Evolutionary conservation across 1,140 invertebrate species (phyloP).

Genomic region (Ylistrum balloti): DNA sequence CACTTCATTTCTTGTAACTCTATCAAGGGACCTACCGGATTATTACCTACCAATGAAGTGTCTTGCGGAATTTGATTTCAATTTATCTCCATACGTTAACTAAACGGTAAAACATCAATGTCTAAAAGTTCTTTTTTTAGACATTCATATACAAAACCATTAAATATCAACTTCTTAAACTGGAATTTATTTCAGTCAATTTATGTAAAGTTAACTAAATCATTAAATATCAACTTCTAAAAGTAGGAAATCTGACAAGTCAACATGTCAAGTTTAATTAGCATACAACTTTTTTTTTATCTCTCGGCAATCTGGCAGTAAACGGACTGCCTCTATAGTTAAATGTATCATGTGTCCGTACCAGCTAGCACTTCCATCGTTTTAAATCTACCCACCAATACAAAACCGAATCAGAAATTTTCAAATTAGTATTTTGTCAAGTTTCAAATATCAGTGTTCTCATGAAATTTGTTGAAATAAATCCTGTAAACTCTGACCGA

Average conservation of each 20-base stretch:
- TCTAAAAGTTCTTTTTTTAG: not conserved
- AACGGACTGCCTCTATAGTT: not conserved
- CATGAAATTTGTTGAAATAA: slow-evolving; percentile 27
- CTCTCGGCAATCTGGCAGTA: slow-evolving; percentile 11
- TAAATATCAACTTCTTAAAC: slow-evolving; percentile 30
- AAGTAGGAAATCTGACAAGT: not conserved
- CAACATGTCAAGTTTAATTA: slow-evolving; percentile 16
- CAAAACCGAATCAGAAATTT: not conserved
- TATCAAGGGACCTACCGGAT: not conserved
- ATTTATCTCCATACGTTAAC: slow-evolving; percentile 14
- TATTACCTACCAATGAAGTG: slow-evolving; percentile 4
- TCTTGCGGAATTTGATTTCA: slow-evolving; percentile 6
- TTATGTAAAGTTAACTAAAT: slow-evolving; percentile 36
- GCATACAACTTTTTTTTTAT: not conserved
- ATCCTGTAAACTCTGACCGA: not conserved
- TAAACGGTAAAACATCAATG: slow-evolving; percentile 39
- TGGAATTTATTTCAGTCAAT: slow-evolving; percentile 32
- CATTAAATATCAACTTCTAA: slow-evolving; percentile 40
- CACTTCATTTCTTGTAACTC: slow-evolving; percentile 8
- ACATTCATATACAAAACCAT: not conserved
- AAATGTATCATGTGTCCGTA: not conserved
- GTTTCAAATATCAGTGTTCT: slow-evolving; percentile 34
- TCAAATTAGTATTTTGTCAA: slow-evolving; percentile 34
- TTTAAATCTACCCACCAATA: not conserved
- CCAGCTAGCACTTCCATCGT: not conserved